These are phyloP conservation scores for Philhelius pedissequus DNA, from an alignment of 2,888 invertebrate genomes.

Conservation along the genomic window DNA sequence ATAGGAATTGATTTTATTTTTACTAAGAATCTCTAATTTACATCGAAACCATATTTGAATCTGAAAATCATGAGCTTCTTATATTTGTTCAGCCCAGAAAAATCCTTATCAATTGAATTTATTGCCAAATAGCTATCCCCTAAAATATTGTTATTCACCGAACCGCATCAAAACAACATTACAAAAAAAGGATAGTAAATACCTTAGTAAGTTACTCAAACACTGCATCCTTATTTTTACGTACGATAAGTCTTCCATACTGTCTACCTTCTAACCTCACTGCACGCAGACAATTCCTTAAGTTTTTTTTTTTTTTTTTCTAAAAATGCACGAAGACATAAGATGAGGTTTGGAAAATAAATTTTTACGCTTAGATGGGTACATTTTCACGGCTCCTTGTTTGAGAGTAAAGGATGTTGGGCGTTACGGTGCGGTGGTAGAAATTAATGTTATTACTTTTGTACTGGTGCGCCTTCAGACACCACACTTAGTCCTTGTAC, in stretches of 20 bases:
- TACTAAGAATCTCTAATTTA: too few species aligned
- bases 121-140: neutral
- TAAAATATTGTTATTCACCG: neutral
- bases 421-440: conserved; percentile 59
- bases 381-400: conserved; percentile 61
- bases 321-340: conserved; percentile 36
- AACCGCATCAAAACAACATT: conserved; percentile 32
- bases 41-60: too few species aligned
- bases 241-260: conserved; percentile 5
- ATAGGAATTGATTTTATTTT: too few species aligned
- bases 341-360: conserved; percentile 50
- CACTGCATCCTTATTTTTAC: conserved; percentile 23
- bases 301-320: conserved; percentile 4
- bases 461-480: conserved; percentile 62
- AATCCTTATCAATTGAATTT: neutral
- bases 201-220: neutral
- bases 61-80: neutral
- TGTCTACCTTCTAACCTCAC: conserved; percentile 32
- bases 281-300: conserved; percentile 11
- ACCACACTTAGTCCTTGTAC: conserved; percentile 69
- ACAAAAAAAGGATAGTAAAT: neutral
- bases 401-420: conserved; percentile 2
- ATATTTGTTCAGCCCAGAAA: neutral
- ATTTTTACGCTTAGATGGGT: conserved; percentile 64
- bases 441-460: conserved; percentile 72